Base-by-base conservation (phyloP, 2,113 vertebrate genomes). In the Polypterus bichir region DNA sequence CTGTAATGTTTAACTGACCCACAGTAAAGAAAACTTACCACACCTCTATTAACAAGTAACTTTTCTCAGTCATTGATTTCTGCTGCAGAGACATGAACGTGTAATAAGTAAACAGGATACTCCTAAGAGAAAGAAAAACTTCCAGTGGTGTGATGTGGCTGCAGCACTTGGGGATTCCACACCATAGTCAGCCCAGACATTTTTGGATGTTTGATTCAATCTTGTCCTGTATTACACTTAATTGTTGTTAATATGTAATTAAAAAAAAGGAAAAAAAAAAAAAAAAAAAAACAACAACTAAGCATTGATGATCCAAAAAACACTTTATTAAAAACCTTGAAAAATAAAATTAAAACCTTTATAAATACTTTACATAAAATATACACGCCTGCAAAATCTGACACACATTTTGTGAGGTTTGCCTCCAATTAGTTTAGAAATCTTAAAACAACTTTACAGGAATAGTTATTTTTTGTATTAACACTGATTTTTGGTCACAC, bases 401-500 rank as follows among this genome's bases (percentile, higher is more conserved):
- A 55, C 54, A 55, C 10, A 55, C 5, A 52, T 10, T 10, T 8
- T 7, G 51, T 52, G 51, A 1, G 10, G 7, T 52, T 8, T 4
- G 4, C 10, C 10, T 52, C 7, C 7, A 8, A 52, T 8, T 10
- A 7, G 7, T 10, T 8, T 8, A 52, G 7, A 58, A 7, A 45
- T 9, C 27, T 54, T 9, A 54, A 10, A 52, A 45, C 2, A 46
- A 8, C 10, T 52, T 52, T 52, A n/a, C 53, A 62, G 47, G 45
- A 11, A 46, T 4, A 10, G 51, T 5, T 52, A 66, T 59, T 52
- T 63, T 56, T 48, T 48, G 44, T 4, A 54, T 56, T 63, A 66
- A 66, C 60, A 66, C 65, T 66, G 65, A 66, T 49, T 62, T 57
- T 59, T 27, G 9, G 47, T 66, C 60, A 66, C 55, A 59, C 10